phyloP scores from a whole-genome alignment of 2,797 vertebrate species.

The Pogonophryne albipinna region DNA sequence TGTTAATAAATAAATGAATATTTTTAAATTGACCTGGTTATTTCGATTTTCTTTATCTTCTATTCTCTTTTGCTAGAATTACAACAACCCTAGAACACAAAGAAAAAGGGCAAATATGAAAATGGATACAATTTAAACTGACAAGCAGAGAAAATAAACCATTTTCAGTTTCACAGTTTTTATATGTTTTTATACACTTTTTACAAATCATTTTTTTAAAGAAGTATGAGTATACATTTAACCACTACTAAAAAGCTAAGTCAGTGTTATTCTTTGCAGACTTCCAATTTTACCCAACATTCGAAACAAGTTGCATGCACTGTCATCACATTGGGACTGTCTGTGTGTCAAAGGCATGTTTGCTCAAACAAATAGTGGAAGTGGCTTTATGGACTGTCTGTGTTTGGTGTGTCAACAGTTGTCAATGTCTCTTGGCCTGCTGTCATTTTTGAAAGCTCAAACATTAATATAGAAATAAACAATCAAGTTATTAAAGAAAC shows the following conservation, averaged over 20 bases:
- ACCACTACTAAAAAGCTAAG: background rate
- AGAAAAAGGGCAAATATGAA: background rate
- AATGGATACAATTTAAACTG: background rate
- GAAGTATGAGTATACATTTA: background rate
- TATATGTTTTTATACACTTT: background rate
- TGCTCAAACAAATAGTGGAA: constrained; percentile 84
- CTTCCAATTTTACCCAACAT: constrained; percentile 18
- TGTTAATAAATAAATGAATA: constrained; percentile 78
- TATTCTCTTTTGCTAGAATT: background rate
- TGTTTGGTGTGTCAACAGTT: constrained; percentile 85
- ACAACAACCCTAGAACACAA: background rate
- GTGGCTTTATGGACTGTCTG: constrained; percentile 85
- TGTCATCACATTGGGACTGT: constrained; percentile 65
- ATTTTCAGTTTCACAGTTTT: background rate
- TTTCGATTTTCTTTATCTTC: background rate
- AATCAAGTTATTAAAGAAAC: background rate
- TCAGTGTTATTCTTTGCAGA: background rate
- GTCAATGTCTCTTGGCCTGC: constrained; percentile 70
- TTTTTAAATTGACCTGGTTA: constrained; percentile 41
- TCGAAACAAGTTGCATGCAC: constrained; percentile 23
- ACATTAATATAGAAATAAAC: background rate
- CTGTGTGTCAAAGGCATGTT: constrained; percentile 86
- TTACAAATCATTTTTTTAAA: background rate
- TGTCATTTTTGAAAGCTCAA: constrained; percentile 29
- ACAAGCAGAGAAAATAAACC: background rate